Evolutionary conservation across 2,113 vertebrate species (phyloP), one percentile per base, ranked within the genome.

Genomic region (Rhinolophus ferrumequinum): DNA sequence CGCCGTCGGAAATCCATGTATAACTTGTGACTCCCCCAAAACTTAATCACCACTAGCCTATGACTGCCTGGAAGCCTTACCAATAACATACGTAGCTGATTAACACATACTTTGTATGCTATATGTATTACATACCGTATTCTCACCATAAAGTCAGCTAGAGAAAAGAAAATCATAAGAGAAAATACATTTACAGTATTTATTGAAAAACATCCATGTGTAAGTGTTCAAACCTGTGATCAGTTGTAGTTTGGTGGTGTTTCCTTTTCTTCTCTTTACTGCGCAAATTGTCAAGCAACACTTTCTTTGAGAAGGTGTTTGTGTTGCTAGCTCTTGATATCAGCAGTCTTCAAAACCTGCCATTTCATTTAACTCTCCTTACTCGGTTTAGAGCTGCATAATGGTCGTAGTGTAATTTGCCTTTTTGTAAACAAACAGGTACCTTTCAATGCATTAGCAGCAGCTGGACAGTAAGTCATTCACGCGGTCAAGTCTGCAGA

Each of bases 321-420:
- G 33, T 82, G 35, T 8, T 41, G 35, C 6, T 9, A 50, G 41
- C 15, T 58, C 35, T 79, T 88, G 66, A 8, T 19, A 7, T 18
- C 14, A 66, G 22, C 41, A 30, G 1, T 11, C 58, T 85, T 41
- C 52, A 24, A 15, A 26, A 4, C 21, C 38, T 38, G 16, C 41
- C 66, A 67, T 33, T 69, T 72, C 47, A 4, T 50, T 88, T 14
- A 79, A 52, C 2, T 2, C 6, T 33, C 38, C 0, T 1, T 5
- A 2, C 35, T 14, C 19, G 64, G 35, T 14, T 35, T 19, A 5
- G 35, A 18, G 11, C 10, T 30, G 5, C 6, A 26, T 1, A 7
- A 1, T n/a, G 22, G 15, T n/a, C 30, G 0, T 8, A 3, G 30
- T 4, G 0, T 11, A 6, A 5, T 6, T 33, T 18, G 0, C 22